Evolutionary conservation across 2,797 vertebrate species (phyloP).

Genomic region (Lepus oiostolus): DNA sequence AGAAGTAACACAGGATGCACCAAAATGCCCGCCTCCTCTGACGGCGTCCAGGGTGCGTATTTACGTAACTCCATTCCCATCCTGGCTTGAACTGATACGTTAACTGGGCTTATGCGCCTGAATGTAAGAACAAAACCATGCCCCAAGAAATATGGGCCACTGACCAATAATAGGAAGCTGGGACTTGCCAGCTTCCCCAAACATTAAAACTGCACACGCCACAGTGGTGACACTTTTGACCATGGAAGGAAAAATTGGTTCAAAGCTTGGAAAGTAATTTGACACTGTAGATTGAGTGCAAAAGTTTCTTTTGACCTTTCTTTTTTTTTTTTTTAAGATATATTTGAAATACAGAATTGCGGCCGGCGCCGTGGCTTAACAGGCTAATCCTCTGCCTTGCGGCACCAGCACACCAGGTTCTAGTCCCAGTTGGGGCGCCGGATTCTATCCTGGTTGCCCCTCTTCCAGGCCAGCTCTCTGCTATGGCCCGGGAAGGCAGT

Average conservation of each 20-base stretch:
- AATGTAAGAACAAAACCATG: neutral
- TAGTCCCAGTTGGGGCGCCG: too few species aligned
- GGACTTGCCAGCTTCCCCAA: constrained; percentile 18
- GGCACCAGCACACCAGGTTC: too few species aligned
- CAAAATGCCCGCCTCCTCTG: neutral
- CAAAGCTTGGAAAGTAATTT: neutral
- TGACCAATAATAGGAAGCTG: neutral
- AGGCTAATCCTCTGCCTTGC: too few species aligned
- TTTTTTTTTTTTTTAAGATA: too few species aligned
- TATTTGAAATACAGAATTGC: too few species aligned
- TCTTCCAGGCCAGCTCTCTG: too few species aligned
- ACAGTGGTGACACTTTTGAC: neutral
- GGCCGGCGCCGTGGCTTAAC: too few species aligned
- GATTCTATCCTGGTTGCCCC: too few species aligned
- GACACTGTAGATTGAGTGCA: neutral
- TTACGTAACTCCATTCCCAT: neutral
- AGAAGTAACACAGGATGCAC: neutral
- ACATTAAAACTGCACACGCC: neutral
- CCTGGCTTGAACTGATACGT: too few species aligned
- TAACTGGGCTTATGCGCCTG: neutral
- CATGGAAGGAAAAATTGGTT: neutral
- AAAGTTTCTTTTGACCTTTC: neutral
- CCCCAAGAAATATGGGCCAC: neutral
- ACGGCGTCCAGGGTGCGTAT: neutral
- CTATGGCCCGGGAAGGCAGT: too few species aligned